Percentiles rank a stretch among this genome's conserved stretches.
phyloP scores from a whole-genome alignment of 2,113 vertebrate genomes.

The Labrus mixtus region DNA sequence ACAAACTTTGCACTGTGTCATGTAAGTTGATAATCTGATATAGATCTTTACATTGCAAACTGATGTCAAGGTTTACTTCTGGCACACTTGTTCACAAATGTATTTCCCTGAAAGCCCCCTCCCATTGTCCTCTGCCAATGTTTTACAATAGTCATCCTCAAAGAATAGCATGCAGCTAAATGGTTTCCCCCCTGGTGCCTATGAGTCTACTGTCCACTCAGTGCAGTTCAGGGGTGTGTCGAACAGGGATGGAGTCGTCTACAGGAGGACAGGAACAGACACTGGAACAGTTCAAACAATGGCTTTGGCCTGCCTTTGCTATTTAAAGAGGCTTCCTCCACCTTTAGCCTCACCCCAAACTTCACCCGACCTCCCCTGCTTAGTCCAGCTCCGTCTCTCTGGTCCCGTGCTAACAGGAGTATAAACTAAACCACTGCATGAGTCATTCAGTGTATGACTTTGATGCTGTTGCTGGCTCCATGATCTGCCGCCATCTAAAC shows the following conservation, averaged over 20 bases:
- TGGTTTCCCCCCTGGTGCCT: conserved; percentile 74
- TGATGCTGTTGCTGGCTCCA: conserved; percentile 39
- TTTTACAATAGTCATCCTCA: conserved; percentile 55
- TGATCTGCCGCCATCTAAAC: conserved; percentile 19
- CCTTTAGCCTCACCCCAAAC: conserved; percentile 45
- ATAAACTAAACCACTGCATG: conserved; percentile 38
- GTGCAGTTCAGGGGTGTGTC: conserved; percentile 45
- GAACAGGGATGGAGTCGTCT: conserved; percentile 27
- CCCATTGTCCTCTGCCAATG: conserved; percentile 33
- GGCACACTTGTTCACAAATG: conserved; percentile 6
- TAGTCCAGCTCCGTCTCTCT: conserved; percentile 14
- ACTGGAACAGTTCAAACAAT: conserved; percentile 69
- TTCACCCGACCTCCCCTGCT: conserved; percentile 28
- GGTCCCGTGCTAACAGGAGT: conserved; percentile 33
- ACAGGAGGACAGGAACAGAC: conserved; percentile 63
- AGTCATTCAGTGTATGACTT: conserved; percentile 44
- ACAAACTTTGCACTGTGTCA: not conserved
- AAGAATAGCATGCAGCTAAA: conserved; percentile 50
- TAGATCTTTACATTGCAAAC: not conserved
- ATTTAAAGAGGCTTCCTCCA: conserved; percentile 71
- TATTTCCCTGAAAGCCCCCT: conserved; percentile 3
- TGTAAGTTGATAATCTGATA: not conserved
- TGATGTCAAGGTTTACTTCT: conserved; percentile 20
- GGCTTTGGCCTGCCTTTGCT: conserved; percentile 57
- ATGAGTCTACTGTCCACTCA: conserved; percentile 69